Evolutionary conservation across 2,113 vertebrate genomes (phyloP).

Genomic region (Hippopotamus amphibius): DNA sequence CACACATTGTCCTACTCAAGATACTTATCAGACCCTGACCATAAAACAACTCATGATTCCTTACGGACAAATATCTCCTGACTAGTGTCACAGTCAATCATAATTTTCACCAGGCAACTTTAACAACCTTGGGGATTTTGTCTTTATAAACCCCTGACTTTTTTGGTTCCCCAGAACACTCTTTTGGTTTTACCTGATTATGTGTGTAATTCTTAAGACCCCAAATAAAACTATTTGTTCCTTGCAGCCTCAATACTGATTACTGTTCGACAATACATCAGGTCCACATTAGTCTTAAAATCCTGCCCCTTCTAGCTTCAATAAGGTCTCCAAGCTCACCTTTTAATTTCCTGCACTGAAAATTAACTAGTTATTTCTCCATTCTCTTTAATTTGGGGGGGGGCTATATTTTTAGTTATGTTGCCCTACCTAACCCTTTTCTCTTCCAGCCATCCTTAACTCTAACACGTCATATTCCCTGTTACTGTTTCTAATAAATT

Average conservation of each 20-base stretch:
- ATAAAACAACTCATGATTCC: not conserved
- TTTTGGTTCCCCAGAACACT: not conserved
- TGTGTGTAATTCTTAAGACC: not conserved
- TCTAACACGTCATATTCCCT: not conserved
- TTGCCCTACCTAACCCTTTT: not conserved
- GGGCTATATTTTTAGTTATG: not conserved
- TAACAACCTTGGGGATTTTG: not conserved
- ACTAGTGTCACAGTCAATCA: not conserved
- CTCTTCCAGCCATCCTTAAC: not conserved
- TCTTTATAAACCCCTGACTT: not conserved
- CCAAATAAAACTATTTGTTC: not conserved
- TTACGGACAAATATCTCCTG: not conserved
- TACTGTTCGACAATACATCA: not conserved
- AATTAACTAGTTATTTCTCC: constrained; percentile 39
- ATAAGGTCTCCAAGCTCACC: not conserved
- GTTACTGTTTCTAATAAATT: not conserved
- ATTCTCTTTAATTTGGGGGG: not conserved
- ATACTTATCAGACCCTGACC: not conserved
- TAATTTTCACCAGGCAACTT: not conserved
- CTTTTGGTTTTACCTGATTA: not conserved
- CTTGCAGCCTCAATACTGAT: not conserved
- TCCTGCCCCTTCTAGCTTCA: not conserved
- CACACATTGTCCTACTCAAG: not conserved
- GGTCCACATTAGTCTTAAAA: constrained; percentile 16
- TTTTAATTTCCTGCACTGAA: constrained; percentile 15